These are phyloP conservation scores for Marmota monax DNA, from an alignment of 2,113 vertebrate species.

Conservation along the genomic window DNA sequence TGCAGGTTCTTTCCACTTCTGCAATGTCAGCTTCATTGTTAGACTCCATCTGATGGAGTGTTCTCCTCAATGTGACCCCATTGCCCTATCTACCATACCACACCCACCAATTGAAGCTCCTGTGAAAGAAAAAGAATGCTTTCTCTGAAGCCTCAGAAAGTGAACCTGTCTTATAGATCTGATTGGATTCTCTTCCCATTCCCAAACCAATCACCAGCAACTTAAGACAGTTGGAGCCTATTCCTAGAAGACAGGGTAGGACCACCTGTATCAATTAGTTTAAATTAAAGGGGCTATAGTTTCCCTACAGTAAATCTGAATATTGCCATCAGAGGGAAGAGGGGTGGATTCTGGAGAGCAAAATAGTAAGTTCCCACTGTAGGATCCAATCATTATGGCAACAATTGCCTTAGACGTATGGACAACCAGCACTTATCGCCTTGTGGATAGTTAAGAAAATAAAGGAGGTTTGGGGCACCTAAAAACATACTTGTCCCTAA, in stretches of 20 bases:
- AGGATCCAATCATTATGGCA: neutral
- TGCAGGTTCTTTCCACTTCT: neutral
- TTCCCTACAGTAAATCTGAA: neutral
- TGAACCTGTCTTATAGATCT: neutral
- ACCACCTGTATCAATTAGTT: neutral
- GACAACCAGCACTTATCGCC: neutral
- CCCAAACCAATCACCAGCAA: neutral
- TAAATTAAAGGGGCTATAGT: neutral
- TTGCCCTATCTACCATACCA: neutral
- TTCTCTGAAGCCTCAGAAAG: conserved; percentile 14
- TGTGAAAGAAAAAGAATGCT: neutral
- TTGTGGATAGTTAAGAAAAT: conserved; percentile 49
- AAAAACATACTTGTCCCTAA: conserved; percentile 2
- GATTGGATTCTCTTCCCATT: neutral
- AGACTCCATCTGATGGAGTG: neutral
- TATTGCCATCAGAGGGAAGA: neutral
- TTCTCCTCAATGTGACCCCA: neutral
- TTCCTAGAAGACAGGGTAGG: neutral
- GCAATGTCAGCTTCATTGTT: neutral
- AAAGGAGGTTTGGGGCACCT: neutral
- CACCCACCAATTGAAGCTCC: neutral
- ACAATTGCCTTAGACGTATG: conserved; percentile 26
- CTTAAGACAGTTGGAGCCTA: neutral
- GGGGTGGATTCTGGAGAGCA: neutral
- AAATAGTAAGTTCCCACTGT: neutral